A percentile compares a stretch with the other conserved stretches of the same genome.
Conservation (phyloP, 2,797 vertebrate species). For the Sebastes iracundus region DNA sequence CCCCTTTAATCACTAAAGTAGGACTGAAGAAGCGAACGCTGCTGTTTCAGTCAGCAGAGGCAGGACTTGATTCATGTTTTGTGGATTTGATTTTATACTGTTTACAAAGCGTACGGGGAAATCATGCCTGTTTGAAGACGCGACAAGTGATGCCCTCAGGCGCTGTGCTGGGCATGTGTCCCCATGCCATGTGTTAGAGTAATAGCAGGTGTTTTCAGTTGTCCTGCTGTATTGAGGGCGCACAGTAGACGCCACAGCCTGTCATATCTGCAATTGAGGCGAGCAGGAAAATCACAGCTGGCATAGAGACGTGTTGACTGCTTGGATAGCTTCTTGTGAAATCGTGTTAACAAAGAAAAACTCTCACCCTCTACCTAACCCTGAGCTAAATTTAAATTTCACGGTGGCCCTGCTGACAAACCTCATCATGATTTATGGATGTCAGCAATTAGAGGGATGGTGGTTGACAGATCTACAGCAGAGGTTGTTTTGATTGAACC, state of each 20-base stretch:
- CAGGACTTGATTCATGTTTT: conserved; percentile 41
- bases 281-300: background rate
- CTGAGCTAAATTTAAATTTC: background rate
- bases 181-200: conserved; percentile 13
- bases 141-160: conserved; percentile 38
- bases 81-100: conserved; percentile 45
- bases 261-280: background rate
- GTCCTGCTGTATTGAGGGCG: conserved; percentile 19
- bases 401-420: background rate
- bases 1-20: conserved; percentile 58
- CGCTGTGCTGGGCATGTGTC: conserved; percentile 42
- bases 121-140: conserved; percentile 37
- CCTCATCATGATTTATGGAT: background rate
- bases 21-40: conserved; percentile 34
- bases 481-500: background rate
- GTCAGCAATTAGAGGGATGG: background rate
- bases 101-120: conserved; percentile 40
- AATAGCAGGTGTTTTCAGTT: conserved; percentile 56
- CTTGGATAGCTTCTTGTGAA: conserved; percentile 1
- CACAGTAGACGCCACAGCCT: conserved; percentile 7
- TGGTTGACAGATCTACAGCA: background rate
- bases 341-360: background rate
- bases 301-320: background rate
- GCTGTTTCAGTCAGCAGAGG: conserved; percentile 34
- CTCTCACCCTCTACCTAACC: background rate